Evolutionary conservation across 37 sponge, comb jelly and placozoan species (phyloP), one percentile per base, ranked within the genome.

Genomic region (Oscarella lobularis): DNA sequence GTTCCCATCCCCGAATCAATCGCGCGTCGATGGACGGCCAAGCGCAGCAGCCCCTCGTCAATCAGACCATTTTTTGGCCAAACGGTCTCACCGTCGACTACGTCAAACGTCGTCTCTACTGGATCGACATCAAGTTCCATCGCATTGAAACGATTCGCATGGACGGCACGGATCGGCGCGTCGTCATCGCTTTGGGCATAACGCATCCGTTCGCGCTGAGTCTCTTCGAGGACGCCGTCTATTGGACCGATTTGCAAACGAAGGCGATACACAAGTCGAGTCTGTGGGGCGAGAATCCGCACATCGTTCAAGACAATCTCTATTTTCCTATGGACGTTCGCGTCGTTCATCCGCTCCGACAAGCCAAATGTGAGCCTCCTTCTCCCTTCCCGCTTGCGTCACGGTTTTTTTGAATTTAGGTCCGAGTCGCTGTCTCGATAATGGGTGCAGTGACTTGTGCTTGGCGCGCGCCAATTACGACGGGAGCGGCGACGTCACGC

Each of bases 71-170:
- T 30, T 29, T 30, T 4, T 68, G 71, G 71, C 6, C 71, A 68
- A 68, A 68, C 6, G 86, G 79, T 33, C 80, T 93, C 2, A 76
- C 89, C 0, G 67, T 93, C 1, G 90, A 93, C 75, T 68, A 69
- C 36, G 38, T 76, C 36, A 84, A 87, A 20, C 73, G 79, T 5
- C 75, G 84, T 31, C 75, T 93, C 66, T 93, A 88, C 85, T 93
- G 94, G 94, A 79, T 77, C 2, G 94, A 93, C 39, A 78, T 83
- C 2, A 78, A 76, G 39, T 40, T 76, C 32, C 81, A 77, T 31
- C 20, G 37, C n/a, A 78, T 93, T 4, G 85, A 88, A 54, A 69
- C 77, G 27, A 84, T 84, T 30, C 2, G 60, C 35, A 0, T 40
- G 3, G 79, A 86, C 39, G 94, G 94, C 1, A 36, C 40, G 20